Evolutionary conservation across 1,140 invertebrate genomes (phyloP).

Genomic region (Stegodyphus mimosarum): DNA sequence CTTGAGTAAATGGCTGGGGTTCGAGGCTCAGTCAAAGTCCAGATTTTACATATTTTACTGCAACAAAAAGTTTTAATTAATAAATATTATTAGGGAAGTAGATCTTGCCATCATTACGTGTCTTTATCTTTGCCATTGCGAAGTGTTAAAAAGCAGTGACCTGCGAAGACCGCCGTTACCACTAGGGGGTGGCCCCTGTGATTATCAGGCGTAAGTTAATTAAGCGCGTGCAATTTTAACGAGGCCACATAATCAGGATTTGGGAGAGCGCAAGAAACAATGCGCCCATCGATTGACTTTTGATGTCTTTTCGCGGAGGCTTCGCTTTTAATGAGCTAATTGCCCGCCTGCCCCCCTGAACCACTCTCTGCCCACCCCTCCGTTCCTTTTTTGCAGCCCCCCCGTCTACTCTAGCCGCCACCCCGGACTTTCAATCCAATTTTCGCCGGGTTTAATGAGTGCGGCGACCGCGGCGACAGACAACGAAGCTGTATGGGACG

Average conservation of each 20-base stretch:
- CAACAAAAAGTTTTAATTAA: too few relatives aligned
- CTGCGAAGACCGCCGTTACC: conserved; percentile 21
- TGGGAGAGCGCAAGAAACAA: conserved; percentile 55
- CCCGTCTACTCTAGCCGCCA: not conserved
- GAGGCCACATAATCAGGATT: conserved; percentile 60
- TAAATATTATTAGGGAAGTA: too few relatives aligned
- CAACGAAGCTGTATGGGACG: not conserved
- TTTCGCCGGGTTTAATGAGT: conserved; percentile 56
- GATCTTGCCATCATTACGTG: too few relatives aligned
- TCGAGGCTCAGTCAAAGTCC: too few relatives aligned
- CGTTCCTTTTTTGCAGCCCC: not conserved
- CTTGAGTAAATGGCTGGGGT: too few relatives aligned
- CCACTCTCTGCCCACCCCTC: not conserved
- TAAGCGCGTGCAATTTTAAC: conserved; percentile 61
- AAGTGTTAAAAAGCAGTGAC: not conserved
- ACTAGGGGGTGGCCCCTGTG: conserved; percentile 29
- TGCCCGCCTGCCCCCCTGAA: not conserved
- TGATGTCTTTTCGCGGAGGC: conserved; percentile 48
- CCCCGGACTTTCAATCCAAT: conserved; percentile 44
- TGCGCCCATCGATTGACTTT: conserved; percentile 51
- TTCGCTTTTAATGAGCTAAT: conserved; percentile 60
- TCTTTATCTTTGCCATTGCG: too few relatives aligned
- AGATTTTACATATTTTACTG: too few relatives aligned
- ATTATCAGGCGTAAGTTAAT: conserved; percentile 60
- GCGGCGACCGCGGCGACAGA: not conserved